Evolutionary conservation across 2,888 invertebrate species (phyloP).

Genomic region (Norana najaformis): DNA sequence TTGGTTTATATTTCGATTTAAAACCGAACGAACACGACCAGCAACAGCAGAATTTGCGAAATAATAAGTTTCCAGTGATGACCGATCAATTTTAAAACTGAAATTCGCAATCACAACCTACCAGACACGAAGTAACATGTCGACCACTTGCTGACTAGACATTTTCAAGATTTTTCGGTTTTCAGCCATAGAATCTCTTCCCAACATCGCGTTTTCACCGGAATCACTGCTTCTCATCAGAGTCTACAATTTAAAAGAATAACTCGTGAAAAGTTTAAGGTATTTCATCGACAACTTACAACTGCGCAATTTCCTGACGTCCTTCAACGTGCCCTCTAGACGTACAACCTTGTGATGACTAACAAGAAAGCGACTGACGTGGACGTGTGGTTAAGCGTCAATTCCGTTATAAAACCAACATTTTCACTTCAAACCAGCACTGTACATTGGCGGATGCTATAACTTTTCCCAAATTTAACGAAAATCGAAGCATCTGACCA

Average conservation of each 20-base stretch:
- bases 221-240: not conserved
- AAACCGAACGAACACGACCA: not conserved
- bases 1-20: not conserved
- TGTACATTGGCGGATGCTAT: not conserved
- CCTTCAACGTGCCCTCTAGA: constrained; percentile 13
- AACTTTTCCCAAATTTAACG: not conserved
- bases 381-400: not conserved
- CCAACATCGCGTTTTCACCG: not conserved
- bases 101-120: not conserved
- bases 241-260: not conserved
- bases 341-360: not conserved
- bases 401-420: not conserved
- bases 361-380: not conserved
- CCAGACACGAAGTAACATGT: not conserved
- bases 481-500: not conserved
- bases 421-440: not conserved
- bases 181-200: not conserved
- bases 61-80: not conserved
- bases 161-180: not conserved
- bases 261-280: not conserved
- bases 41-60: not conserved
- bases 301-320: not conserved
- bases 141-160: not conserved
- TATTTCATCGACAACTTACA: not conserved
- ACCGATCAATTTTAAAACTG: not conserved